Conservation (phyloP, 1,140 invertebrate species). For the Eumeta japonica region DNA sequence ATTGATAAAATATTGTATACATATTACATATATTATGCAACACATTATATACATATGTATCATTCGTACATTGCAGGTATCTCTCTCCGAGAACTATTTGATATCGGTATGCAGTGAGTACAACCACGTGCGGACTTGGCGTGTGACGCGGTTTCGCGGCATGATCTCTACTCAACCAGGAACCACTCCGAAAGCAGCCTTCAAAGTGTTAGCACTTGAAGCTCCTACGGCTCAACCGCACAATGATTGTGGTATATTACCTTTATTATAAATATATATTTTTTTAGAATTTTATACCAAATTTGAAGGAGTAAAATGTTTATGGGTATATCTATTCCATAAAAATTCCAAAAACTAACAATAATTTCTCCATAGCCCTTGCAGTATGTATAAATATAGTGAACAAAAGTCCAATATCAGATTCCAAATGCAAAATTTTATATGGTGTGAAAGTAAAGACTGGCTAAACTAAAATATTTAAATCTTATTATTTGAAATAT, state of each 20-base stretch:
- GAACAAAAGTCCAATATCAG: too few relatives aligned
- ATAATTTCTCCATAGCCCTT: neutral
- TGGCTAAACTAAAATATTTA: too few relatives aligned
- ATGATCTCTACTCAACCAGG: conserved; percentile 98
- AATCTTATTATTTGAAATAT: too few relatives aligned
- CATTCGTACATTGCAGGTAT: conserved; percentile 75
- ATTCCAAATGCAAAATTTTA: too few relatives aligned
- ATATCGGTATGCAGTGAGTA: conserved; percentile 97
- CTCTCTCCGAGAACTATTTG: conserved; percentile 93
- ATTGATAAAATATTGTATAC: too few relatives aligned
- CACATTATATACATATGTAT: too few relatives aligned
- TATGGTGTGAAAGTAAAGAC: too few relatives aligned
- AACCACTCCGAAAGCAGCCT: conserved; percentile 92
- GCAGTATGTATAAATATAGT: too few relatives aligned
- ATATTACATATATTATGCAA: too few relatives aligned
- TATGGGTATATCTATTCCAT: neutral
- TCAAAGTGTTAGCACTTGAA: conserved; percentile 92
- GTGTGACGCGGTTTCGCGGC: conserved; percentile 89
- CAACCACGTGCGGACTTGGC: conserved; percentile 96
- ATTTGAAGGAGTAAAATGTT: neutral
- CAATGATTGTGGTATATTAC: conserved; percentile 74
- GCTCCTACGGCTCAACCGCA: conserved; percentile 60
- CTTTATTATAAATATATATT: neutral
- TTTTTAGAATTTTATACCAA: too few relatives aligned
- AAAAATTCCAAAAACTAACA: neutral